Percentiles rank a stretch among this genome's conserved stretches.
phyloP scores from a whole-genome alignment of 2,113 vertebrate genomes.

The Lagopus muta region DNA sequence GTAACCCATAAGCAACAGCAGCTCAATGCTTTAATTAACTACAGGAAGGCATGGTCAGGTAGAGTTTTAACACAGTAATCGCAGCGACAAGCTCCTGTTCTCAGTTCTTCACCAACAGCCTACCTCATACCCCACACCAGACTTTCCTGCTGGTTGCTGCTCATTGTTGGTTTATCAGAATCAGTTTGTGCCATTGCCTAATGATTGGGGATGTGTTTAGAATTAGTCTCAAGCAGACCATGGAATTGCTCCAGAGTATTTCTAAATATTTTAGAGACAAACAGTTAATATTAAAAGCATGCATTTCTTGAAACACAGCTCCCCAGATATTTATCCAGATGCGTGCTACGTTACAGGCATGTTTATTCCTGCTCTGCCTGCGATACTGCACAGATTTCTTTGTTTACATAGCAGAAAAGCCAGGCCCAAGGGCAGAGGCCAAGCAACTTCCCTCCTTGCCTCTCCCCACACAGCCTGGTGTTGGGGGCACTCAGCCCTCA shows the following conservation, averaged over 20 bases:
- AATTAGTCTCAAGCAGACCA: not conserved
- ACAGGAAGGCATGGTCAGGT: not conserved
- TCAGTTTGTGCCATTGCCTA: not conserved
- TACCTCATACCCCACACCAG: not conserved
- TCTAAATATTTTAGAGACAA: not conserved
- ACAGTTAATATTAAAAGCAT: not conserved
- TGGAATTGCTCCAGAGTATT: not conserved
- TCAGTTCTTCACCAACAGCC: not conserved
- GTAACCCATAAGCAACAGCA: fast-evolving
- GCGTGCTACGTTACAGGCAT: not conserved
- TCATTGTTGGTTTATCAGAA: not conserved
- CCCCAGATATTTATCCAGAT: not conserved
- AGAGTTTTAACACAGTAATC: not conserved
- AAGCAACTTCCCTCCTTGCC: fast-evolving
- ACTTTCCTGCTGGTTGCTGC: not conserved
- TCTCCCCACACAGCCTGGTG: not conserved
- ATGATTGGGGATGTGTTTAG: not conserved
- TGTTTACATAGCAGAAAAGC: not conserved
- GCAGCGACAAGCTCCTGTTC: not conserved
- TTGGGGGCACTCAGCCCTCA: not conserved
- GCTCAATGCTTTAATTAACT: not conserved
- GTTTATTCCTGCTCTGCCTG: not conserved
- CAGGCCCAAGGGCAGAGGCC: not conserved
- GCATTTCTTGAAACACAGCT: not conserved
- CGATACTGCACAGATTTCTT: not conserved